Percentiles rank a stretch among this genome's conserved stretches.
Conservation (phyloP, 2,113 vertebrate species). For the Vulpes ferrilata region DNA sequence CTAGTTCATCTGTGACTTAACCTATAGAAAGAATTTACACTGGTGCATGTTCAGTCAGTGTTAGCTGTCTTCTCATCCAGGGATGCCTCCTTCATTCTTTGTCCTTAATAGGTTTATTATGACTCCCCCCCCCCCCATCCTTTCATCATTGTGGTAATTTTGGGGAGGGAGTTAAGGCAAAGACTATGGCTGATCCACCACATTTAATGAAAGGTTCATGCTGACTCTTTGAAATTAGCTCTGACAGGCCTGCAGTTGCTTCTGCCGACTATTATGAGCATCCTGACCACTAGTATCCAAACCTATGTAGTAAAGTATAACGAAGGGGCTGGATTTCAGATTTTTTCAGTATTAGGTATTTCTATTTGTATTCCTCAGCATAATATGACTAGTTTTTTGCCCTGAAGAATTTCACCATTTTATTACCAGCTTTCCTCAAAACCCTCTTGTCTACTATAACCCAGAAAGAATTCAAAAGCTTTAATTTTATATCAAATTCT, state of each 20-base stretch:
- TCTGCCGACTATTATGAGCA: neutral
- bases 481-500: conserved; percentile 22
- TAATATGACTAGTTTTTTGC: neutral
- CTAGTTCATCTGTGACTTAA: neutral
- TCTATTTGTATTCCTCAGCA: neutral
- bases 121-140: neutral
- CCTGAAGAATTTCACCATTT: neutral
- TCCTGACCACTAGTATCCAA: neutral
- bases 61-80: neutral
- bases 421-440: neutral
- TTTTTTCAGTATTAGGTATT: neutral
- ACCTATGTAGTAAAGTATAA: neutral
- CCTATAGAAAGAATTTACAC: neutral
- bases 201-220: neutral
- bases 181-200: neutral
- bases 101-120: neutral
- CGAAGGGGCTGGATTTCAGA: neutral
- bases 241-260: too few relatives aligned
- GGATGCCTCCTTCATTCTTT: neutral
- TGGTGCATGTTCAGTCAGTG: neutral
- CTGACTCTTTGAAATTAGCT: neutral
- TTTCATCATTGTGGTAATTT: neutral
- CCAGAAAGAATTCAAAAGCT: neutral
- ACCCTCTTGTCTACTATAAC: neutral
- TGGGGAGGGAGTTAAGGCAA: neutral